Conservation (phyloP, 2,888 invertebrate genomes). For the Lasioglossum vierecki region DNA sequence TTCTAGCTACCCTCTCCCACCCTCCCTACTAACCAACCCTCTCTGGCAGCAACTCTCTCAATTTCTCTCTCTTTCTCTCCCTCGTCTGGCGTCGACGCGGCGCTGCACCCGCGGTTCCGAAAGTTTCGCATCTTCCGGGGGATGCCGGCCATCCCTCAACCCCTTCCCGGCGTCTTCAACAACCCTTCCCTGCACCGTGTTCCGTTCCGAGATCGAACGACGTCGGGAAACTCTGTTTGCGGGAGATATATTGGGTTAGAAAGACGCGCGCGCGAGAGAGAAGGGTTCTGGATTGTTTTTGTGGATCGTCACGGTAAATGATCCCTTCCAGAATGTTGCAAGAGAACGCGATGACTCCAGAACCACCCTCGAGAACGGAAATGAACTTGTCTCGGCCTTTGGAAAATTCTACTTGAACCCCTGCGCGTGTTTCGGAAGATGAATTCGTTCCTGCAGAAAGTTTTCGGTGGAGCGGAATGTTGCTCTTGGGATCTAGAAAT, state of each 20-base stretch:
- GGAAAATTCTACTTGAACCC: too few relatives aligned
- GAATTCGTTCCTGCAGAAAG: too few relatives aligned
- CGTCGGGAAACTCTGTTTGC: constrained; percentile 5
- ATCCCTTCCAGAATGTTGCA: background rate
- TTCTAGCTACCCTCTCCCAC: background rate
- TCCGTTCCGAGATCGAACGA: background rate
- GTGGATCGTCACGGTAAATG: background rate
- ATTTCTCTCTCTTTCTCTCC: background rate
- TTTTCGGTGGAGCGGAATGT: too few relatives aligned
- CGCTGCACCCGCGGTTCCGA: constrained; percentile 27
- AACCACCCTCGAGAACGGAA: background rate
- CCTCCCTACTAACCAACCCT: constrained; percentile 7
- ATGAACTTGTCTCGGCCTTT: background rate
- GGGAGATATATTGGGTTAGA: background rate
- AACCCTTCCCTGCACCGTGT: background rate
- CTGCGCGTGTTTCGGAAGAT: too few relatives aligned
- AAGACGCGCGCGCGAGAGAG: too few relatives aligned
- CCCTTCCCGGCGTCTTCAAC: background rate
- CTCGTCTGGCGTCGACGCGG: background rate
- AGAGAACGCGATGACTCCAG: background rate
- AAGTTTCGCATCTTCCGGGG: constrained; percentile 57
- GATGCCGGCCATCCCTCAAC: constrained; percentile 10
- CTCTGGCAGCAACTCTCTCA: background rate
- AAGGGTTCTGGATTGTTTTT: background rate
- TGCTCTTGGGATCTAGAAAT: too few relatives aligned